Percentiles rank a stretch among this genome's conserved stretches.
Evolutionary conservation across 1,140 invertebrate species (phyloP).

Genomic region (Oryctes rhinoceros): DNA sequence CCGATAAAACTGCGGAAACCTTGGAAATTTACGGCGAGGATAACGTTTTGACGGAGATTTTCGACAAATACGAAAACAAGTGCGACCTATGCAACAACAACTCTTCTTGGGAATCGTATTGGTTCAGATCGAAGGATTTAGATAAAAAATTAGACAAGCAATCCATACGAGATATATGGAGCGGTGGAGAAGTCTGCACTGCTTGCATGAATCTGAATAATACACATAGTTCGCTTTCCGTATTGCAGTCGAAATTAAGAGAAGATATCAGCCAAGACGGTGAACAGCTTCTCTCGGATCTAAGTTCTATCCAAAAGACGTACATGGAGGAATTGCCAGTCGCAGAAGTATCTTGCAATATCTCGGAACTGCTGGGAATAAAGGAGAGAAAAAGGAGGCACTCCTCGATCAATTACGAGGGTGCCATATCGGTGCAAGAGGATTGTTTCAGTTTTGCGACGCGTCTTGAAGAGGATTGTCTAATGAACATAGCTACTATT

Average conservation of each 20-base stretch:
- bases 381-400: slow-evolving; percentile 51
- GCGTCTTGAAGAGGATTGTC: slow-evolving; percentile 54
- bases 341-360: slow-evolving; percentile 49
- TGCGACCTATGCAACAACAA: slow-evolving; percentile 51
- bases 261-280: slow-evolving; percentile 57
- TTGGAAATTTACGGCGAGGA: slow-evolving; percentile 36
- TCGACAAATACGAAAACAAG: slow-evolving; percentile 47
- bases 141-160: slow-evolving; percentile 44
- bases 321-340: slow-evolving; percentile 54
- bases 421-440: slow-evolving; percentile 46
- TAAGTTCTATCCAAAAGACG: slow-evolving; percentile 51
- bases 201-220: slow-evolving; percentile 34
- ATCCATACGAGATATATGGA: slow-evolving; percentile 51
- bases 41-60: slow-evolving; percentile 47
- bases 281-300: slow-evolving; percentile 56
- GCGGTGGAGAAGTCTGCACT: slow-evolving; percentile 46
- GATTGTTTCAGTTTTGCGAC: slow-evolving; percentile 55
- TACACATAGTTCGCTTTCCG: slow-evolving; percentile 10
- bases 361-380: slow-evolving; percentile 43
- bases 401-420: slow-evolving; percentile 44
- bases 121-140: slow-evolving; percentile 27
- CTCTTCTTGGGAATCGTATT: slow-evolving; percentile 33
- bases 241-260: slow-evolving; percentile 49
- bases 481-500: slow-evolving; percentile 53
- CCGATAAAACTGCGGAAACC: not conserved